These are phyloP conservation scores for Macaria notata DNA, from an alignment of 2,888 invertebrate genomes.

Conservation along the genomic window DNA sequence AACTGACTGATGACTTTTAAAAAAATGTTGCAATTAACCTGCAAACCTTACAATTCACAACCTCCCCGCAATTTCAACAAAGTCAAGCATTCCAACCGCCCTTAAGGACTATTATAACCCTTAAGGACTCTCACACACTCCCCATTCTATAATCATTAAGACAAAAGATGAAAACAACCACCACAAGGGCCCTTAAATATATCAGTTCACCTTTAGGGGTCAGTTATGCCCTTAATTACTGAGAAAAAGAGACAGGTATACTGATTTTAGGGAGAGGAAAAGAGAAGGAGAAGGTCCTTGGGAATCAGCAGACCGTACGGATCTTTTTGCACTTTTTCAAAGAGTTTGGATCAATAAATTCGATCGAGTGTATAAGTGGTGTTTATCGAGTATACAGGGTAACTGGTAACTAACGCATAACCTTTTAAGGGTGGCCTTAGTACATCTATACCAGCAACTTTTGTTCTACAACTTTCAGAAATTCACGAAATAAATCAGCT, in stretches of 20 bases:
- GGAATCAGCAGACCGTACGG: conserved; percentile 61
- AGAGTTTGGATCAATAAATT: conserved; percentile 34
- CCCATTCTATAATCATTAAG: conserved; percentile 55
- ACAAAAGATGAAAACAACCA: conserved; percentile 74
- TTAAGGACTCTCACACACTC: conserved; percentile 53
- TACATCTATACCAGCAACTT: too few relatives aligned
- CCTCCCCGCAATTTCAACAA: conserved; percentile 34
- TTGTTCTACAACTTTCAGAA: too few relatives aligned
- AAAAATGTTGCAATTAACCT: not conserved
- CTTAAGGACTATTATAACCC: conserved; percentile 25
- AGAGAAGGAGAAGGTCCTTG: conserved; percentile 63
- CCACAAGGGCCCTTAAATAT: conserved; percentile 61
- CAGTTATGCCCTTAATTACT: conserved; percentile 73
- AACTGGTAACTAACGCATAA: too few relatives aligned
- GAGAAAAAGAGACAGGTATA: conserved; percentile 43
- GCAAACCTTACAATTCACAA: conserved; percentile 26
- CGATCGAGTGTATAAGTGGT: not conserved
- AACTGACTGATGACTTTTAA: too few relatives aligned
- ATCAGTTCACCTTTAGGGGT: conserved; percentile 65
- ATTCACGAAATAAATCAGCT: too few relatives aligned
- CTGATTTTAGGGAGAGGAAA: conserved; percentile 27
- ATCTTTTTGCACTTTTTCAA: conserved; percentile 65
- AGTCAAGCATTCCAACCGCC: conserved; percentile 50
- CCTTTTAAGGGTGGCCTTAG: too few relatives aligned
- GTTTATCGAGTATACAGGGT: not conserved